These are phyloP conservation scores for Serripes groenlandicus DNA, from an alignment of 2,888 invertebrate species.

Conservation along the genomic window DNA sequence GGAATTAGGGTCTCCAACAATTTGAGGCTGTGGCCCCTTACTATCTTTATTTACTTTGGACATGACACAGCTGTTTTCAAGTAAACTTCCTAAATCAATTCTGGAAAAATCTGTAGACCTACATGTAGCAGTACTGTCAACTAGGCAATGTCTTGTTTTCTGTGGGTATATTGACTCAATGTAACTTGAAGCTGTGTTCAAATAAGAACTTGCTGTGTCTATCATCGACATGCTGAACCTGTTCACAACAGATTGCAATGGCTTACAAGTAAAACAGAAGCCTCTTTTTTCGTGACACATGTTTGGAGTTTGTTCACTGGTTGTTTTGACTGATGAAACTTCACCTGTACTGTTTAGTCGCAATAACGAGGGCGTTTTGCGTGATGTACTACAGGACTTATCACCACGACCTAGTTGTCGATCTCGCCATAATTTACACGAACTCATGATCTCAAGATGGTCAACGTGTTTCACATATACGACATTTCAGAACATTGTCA, in stretches of 20 bases:
- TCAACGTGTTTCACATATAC: not conserved
- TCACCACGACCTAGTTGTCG: not conserved
- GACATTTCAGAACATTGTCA: not conserved
- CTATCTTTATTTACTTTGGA: not conserved
- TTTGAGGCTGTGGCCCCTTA: not conserved
- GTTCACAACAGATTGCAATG: constrained; percentile 23
- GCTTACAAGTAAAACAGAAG: not conserved
- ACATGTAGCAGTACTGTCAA: not conserved
- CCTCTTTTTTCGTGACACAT: constrained; percentile 1
- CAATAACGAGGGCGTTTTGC: constrained; percentile 52
- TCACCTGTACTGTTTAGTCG: constrained; percentile 75
- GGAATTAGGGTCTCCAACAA: not conserved
- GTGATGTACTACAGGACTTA: not conserved
- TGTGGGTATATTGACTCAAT: constrained; percentile 32
- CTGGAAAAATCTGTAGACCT: not conserved
- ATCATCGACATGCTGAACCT: constrained; percentile 37
- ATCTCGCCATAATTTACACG: constrained; percentile 21
- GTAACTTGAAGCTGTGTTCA: constrained; percentile 44
- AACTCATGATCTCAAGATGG: constrained; percentile 24
- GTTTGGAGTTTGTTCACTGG: not conserved
- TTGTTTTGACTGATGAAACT: constrained; percentile 54
- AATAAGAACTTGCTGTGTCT: constrained; percentile 48
- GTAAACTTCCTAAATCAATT: not conserved
- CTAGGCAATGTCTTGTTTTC: constrained; percentile 6
- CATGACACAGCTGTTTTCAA: not conserved